Evolutionary conservation across 2,113 vertebrate genomes (phyloP), one percentile per base, ranked within the genome.

Genomic region (Phylloscopus whistleri): DNA sequence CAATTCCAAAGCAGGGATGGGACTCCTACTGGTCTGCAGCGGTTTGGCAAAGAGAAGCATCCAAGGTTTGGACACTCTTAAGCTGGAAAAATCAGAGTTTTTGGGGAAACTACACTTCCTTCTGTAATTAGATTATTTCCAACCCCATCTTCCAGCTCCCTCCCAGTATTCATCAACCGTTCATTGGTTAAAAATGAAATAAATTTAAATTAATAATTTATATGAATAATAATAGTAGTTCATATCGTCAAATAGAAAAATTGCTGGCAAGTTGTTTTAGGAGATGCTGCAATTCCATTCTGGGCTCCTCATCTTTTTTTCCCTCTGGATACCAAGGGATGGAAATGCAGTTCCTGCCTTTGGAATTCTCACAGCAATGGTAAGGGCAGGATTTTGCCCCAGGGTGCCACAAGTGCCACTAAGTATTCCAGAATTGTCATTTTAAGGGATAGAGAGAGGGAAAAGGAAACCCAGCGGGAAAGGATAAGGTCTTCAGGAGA

Each of bases 61-160:
- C 22, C 5, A 2, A 63, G 7, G 1, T 43, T 19, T 66, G n/a
- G 13, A 13, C 12, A 26, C 2, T 4, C 10, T 37, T 20, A 55
- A 41, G 6, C 2, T 8, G 7, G 13, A 28, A 63, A 63, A 73
- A 73, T 23, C 8, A 2, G 24, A 43, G 10, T 2, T 80, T 83
- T 59, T 3, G 10, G 27, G 35, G 7, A 43, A 80, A 43, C 55
- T 33, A 22, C 3, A 12, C 26, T 64, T 83, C 16, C 0, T 70
- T 86, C 44, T 80, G 22, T 41, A 58, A 41, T 85, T n/a, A 46
- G 10, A 70, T 75, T 1, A 41, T 11, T 90, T 67, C 31, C 8
- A 43, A 11, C 0, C 23, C 26, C 46, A n/a, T 3, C 5, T 39
- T 49, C 28, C 17, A 51, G 1, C 11, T 75, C 6, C 13, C 2